A percentile compares a stretch with the other conserved stretches of the same genome.
Conservation (phyloP, 2,797 vertebrate genomes). For the Brachymystax lenok region DNA sequence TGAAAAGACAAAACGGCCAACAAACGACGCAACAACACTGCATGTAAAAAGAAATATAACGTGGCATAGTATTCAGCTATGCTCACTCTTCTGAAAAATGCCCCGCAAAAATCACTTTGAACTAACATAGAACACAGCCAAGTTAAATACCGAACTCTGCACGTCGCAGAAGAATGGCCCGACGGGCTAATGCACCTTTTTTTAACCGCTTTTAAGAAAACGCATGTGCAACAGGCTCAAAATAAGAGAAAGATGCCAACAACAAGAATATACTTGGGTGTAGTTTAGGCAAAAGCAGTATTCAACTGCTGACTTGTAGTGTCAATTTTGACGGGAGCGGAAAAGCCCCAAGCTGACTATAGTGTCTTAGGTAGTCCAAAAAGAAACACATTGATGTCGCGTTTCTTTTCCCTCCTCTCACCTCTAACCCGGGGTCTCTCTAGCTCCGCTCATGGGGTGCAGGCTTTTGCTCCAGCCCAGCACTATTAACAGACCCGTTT, state of each 20-base stretch:
- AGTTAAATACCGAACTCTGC: conserved; percentile 23
- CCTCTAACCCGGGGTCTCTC: not conserved
- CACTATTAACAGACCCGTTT: not conserved
- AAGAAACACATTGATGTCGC: not conserved
- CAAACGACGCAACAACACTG: conserved; percentile 40
- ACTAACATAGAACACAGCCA: conserved; percentile 39
- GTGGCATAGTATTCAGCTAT: conserved; percentile 30
- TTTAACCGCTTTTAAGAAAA: conserved; percentile 43
- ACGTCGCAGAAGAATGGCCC: conserved; percentile 60
- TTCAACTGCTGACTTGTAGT: conserved; percentile 20
- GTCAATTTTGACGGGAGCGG: not conserved
- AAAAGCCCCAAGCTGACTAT: not conserved
- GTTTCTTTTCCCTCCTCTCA: not conserved
- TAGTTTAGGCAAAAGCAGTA: conserved; percentile 12
- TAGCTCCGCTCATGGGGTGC: not conserved
- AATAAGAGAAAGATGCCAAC: conserved; percentile 34
- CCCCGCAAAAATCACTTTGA: conserved; percentile 39
- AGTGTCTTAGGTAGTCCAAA: not conserved
- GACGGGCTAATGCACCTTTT: conserved; percentile 47
- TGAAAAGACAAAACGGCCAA: conserved; percentile 21
- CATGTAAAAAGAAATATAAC: conserved; percentile 12
- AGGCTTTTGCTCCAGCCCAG: conserved; percentile 29
- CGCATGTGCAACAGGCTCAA: conserved; percentile 57
- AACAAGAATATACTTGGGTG: conserved; percentile 18
- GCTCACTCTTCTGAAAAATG: conserved; percentile 58